These are phyloP conservation scores for Neogobius melanostomus DNA, from an alignment of 2,113 vertebrate genomes.

Conservation along the genomic window DNA sequence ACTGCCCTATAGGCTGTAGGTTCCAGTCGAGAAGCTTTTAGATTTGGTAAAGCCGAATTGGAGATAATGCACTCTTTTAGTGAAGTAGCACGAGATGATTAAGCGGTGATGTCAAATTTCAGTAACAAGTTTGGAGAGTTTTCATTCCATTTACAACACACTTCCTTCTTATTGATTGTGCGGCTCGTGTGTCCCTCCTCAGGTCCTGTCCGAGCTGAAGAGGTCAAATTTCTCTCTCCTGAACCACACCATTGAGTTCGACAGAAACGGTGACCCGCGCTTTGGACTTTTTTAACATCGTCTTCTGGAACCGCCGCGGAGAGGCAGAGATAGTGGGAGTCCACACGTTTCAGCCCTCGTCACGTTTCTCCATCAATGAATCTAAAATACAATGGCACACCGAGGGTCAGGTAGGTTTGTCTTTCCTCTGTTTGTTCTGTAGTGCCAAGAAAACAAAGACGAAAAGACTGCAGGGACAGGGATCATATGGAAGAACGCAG, in stretches of 20 bases:
- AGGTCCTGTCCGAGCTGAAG: constrained; percentile 62
- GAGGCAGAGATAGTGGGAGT: constrained; percentile 67
- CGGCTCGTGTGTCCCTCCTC: background rate
- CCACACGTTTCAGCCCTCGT: constrained; percentile 55
- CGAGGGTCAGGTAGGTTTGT: constrained; percentile 44
- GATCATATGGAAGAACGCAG: too few relatives aligned
- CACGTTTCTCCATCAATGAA: constrained; percentile 63
- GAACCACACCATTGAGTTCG: constrained; percentile 71
- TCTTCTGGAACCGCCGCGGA: constrained; percentile 77
- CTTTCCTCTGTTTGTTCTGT: background rate
- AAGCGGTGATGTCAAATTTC: too few relatives aligned
- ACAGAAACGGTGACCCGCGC: constrained; percentile 70
- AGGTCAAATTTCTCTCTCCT: constrained; percentile 80
- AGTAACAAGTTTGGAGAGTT: too few relatives aligned
- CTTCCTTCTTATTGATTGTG: background rate
- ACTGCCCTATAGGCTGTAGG: too few relatives aligned
- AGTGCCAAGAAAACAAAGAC: too few relatives aligned
- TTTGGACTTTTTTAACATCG: constrained; percentile 67
- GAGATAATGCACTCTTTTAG: too few relatives aligned
- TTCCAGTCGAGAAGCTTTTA: too few relatives aligned
- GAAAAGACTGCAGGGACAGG: too few relatives aligned
- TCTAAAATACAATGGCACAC: constrained; percentile 73
- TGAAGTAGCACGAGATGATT: too few relatives aligned
- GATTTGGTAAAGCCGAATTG: too few relatives aligned
- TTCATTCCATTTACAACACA: too few relatives aligned